Evolutionary conservation across 2,888 invertebrate genomes (phyloP), one percentile per base, ranked within the genome.

Genomic region (Selenia dentaria): DNA sequence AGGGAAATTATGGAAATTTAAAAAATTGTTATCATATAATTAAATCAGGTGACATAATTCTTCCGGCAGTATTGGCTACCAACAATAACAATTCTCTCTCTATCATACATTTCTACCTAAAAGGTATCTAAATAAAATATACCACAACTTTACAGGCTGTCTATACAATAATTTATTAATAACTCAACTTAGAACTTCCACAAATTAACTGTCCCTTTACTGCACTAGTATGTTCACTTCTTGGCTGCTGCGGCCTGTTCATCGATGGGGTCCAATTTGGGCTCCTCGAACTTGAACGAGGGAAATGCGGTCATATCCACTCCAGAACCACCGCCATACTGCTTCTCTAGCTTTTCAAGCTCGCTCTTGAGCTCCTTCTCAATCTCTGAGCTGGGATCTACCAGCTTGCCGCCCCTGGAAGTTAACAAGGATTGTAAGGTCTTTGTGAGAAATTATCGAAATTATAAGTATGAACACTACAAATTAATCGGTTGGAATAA

Each of bases 271-370:
- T 95, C 95, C 55, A 95, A 78, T 62, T 92, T 92, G 34, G 94
- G 94, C 51, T 95, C 96, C 13, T 92, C 90, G 67, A 98, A 98
- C 71, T 94, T 95, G 76, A 98, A 95, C 8, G 93, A 76, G 6
- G 98, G 98, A 83, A 99, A 98, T 79, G 96, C 92, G 10, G 96
- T 95, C 96, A 98, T 96, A 74, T 98, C 97, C 2, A 92, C 92
- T 28, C 95, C 96, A 6, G 92, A 74, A 38, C 93, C 95, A 61
- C 96, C 96, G 54, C 95, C 96, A 70, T 88, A 98, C 60, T 94
- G 94, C 67, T 93, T 94, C 38, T 95, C 93, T 22, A 97, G 92
- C 81, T 96, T 96, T 3, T 96, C 96, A 62, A 98, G 78, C 74
- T 98, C 97, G 8, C 93, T 87, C 70, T 95, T 93, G 51, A 96